These are phyloP conservation scores for Sphenopsis melanotis DNA, from an alignment of 2,797 vertebrate species.

Conservation along the genomic window DNA sequence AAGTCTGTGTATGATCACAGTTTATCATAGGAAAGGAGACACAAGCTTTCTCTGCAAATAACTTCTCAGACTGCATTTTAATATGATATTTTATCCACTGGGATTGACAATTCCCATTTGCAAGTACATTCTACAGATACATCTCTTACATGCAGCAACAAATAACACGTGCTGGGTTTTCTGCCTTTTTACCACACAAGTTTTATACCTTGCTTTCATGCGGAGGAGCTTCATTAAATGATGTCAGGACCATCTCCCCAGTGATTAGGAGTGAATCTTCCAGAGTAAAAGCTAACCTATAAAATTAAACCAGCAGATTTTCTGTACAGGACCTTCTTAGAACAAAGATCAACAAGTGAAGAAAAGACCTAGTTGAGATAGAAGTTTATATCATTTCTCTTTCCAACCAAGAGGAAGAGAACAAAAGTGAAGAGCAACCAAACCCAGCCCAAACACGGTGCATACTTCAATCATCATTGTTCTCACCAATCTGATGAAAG, in stretches of 20 bases:
- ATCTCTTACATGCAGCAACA: background rate
- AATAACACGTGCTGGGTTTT: fast-evolving
- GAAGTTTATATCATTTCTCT: background rate
- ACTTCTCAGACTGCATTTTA: background rate
- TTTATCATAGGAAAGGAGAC: background rate
- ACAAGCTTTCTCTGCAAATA: background rate
- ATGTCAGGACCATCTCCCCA: background rate
- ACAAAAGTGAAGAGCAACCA: background rate
- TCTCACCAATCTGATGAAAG: background rate
- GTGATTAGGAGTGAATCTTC: background rate
- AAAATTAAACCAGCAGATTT: background rate
- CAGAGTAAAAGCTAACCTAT: background rate
- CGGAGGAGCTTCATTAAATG: background rate
- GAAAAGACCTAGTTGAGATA: background rate
- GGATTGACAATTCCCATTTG: background rate
- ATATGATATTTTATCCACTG: background rate
- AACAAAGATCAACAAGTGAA: background rate
- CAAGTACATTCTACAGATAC: background rate
- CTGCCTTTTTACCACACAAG: background rate
- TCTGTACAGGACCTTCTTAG: background rate
- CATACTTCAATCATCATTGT: background rate
- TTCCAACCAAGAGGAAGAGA: background rate
- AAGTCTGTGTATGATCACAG: background rate
- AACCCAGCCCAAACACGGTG: background rate
- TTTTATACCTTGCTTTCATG: background rate